phyloP scores from a whole-genome alignment of 2,797 vertebrate genomes.

The Scomberomorus guttatus region DNA sequence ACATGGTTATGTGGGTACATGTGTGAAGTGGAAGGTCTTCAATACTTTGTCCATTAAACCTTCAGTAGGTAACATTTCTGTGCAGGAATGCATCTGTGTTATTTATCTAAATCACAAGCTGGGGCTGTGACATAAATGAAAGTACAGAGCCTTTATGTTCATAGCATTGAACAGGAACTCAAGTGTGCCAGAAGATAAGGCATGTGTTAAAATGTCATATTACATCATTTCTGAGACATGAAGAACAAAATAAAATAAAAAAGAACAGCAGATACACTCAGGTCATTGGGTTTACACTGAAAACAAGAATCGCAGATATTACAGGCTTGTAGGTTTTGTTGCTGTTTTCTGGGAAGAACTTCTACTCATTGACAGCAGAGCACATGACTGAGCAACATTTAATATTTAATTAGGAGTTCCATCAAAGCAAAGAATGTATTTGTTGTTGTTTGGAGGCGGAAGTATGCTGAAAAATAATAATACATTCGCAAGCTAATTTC shows the following conservation, averaged over 20 bases:
- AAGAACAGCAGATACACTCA: not conserved
- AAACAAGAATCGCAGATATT: too few species aligned
- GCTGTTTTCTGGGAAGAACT: not conserved
- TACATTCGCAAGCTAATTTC: not conserved
- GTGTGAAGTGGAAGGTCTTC: conserved; percentile 6
- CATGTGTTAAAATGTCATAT: not conserved
- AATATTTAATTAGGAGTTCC: not conserved
- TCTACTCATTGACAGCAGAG: not conserved
- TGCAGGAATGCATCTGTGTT: not conserved
- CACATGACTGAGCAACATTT: not conserved
- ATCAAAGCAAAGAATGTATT: not conserved
- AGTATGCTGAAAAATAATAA: not conserved
- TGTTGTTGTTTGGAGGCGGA: not conserved
- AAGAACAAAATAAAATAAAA: not conserved
- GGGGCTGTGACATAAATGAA: not conserved
- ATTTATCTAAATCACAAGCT: not conserved
- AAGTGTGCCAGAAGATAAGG: not conserved
- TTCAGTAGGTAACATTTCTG: not conserved
- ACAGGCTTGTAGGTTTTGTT: too few species aligned
- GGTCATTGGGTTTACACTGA: not conserved
- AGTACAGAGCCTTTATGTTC: not conserved
- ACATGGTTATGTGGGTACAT: conserved; percentile 24
- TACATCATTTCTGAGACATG: not conserved
- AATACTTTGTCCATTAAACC: not conserved
- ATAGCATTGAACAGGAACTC: too few species aligned